A percentile compares a stretch with the other conserved stretches of the same genome.
Evolutionary conservation across 2,113 vertebrate species (phyloP).

Genomic region (Archocentrus centrarchus): DNA sequence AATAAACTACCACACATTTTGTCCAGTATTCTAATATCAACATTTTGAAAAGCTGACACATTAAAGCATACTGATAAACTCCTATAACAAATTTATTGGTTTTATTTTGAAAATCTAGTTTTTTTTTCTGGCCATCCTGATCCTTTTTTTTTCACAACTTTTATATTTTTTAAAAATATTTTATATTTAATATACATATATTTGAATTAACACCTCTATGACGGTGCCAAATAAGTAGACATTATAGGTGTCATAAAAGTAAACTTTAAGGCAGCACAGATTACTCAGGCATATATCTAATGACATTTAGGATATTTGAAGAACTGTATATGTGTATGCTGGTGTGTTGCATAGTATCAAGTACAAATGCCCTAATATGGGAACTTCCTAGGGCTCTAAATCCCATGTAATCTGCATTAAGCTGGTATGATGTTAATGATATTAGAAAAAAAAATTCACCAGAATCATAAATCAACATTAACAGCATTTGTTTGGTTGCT

Average conservation of each 20-base stretch:
- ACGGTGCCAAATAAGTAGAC: no score
- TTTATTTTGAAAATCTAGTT: not conserved
- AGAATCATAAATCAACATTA: no score
- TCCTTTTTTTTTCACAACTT: not conserved
- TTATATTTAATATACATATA: no score
- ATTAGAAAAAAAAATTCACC: not conserved
- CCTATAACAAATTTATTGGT: not conserved
- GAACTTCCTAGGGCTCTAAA: not conserved
- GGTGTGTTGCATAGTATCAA: not conserved
- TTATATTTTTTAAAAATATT: no score
- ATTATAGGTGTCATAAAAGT: not conserved
- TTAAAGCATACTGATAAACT: not conserved
- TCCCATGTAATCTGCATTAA: not conserved
- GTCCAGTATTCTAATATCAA: no score
- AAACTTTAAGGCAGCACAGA: fast-evolving
- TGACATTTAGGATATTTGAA: not conserved
- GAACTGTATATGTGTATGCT: not conserved
- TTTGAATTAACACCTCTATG: not conserved
- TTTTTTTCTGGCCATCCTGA: not conserved
- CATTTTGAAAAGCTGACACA: not conserved
- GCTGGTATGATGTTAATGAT: not conserved
- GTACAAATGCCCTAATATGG: not conserved
- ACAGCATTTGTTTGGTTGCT: no score
- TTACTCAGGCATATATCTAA: not conserved
- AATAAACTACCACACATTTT: no score